Percentiles rank a stretch among this genome's conserved stretches.
Evolutionary conservation across 2,888 invertebrate genomes (phyloP).

Genomic region (Thymelicus sylvestris): DNA sequence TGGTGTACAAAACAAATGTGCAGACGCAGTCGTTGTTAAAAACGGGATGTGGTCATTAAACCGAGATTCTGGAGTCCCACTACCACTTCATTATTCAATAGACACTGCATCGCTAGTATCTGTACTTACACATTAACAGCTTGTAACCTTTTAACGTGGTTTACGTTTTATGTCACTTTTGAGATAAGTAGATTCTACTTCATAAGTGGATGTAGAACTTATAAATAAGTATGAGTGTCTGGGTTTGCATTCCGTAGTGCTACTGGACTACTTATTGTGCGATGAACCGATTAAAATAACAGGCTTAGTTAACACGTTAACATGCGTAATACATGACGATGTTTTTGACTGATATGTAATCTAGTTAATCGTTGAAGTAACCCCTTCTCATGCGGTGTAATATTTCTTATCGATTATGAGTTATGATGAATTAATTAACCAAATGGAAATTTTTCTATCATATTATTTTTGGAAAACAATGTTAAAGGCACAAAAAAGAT

Average conservation of each 20-base stretch:
- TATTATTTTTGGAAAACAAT: background rate
- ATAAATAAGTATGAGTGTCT: constrained; percentile 26
- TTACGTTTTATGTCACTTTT: constrained; percentile 40
- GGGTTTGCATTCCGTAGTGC: constrained; percentile 49
- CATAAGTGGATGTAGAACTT: constrained; percentile 13
- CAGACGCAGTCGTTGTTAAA: constrained; percentile 66
- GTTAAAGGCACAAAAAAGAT: background rate
- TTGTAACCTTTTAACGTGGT: constrained; percentile 29
- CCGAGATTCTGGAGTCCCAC: constrained; percentile 71
- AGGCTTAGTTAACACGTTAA: constrained; percentile 47
- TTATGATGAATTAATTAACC: background rate
- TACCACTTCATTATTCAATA: constrained; percentile 38
- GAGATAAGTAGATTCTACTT: constrained; percentile 23
- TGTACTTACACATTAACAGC: constrained; percentile 26
- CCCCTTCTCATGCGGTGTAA: constrained; percentile 17
- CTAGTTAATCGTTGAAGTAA: constrained; percentile 21
- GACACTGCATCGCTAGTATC: constrained; percentile 44
- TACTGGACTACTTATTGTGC: constrained; percentile 53
- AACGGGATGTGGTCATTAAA: constrained; percentile 82
- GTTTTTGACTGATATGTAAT: constrained; percentile 37
- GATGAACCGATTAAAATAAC: constrained; percentile 44
- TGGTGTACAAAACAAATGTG: constrained; percentile 74
- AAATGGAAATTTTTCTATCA: background rate
- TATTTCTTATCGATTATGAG: constrained; percentile 15
- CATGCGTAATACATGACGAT: constrained; percentile 36